Conservation (phyloP, 2,888 invertebrate genomes). For the Hypomecis atomaria region DNA sequence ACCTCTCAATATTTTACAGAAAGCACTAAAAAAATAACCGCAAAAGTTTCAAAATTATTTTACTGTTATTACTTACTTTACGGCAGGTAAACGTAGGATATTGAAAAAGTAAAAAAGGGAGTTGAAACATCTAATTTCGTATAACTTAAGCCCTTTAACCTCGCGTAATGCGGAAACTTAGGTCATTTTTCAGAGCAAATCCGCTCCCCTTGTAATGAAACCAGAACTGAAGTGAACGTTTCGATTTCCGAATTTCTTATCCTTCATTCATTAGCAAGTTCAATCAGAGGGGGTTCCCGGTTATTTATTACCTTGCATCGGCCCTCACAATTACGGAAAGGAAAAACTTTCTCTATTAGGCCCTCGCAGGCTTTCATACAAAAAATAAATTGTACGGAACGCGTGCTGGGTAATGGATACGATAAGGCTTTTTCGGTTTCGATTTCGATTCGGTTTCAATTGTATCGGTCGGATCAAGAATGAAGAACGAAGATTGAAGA, state of each 20-base stretch:
- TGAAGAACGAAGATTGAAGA: constrained; percentile 25
- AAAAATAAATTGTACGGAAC: constrained; percentile 76
- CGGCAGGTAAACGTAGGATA: constrained; percentile 29
- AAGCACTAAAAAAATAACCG: constrained; percentile 24
- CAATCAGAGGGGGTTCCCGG: constrained; percentile 79
- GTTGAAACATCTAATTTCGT: constrained; percentile 29
- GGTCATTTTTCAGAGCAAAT: constrained; percentile 72
- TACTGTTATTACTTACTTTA: constrained; percentile 28
- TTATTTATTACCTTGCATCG: constrained; percentile 82
- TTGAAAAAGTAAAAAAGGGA: constrained; percentile 34
- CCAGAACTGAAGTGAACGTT: constrained; percentile 50
- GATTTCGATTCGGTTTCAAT: constrained; percentile 65
- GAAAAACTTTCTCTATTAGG: constrained; percentile 82
- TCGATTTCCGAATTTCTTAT: constrained; percentile 80
- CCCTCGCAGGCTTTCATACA: constrained; percentile 75
- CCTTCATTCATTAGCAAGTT: constrained; percentile 84
- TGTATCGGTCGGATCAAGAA: constrained; percentile 50
- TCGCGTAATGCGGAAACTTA: constrained; percentile 58
- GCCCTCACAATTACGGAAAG: constrained; percentile 81
- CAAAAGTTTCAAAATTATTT: constrained; percentile 28
- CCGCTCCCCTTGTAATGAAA: constrained; percentile 55
- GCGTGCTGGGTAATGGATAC: constrained; percentile 76
- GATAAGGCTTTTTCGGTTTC: constrained; percentile 57
- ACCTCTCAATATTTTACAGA: constrained; percentile 16
- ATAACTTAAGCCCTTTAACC: constrained; percentile 36